These are phyloP conservation scores for Microcebus jonahi DNA, from an alignment of 2,113 vertebrate genomes.

Conservation along the genomic window DNA sequence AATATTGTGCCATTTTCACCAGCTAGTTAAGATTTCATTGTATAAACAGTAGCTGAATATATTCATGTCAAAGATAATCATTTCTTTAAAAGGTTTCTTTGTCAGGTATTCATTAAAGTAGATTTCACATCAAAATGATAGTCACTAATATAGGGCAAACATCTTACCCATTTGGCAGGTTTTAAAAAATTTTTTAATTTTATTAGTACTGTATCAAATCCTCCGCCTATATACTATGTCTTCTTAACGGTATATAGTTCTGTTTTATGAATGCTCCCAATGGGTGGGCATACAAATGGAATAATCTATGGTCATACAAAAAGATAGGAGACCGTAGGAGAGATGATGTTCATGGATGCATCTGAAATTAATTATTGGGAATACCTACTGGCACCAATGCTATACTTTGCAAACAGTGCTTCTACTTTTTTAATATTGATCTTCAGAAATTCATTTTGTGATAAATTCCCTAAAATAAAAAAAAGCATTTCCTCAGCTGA, in stretches of 20 bases:
- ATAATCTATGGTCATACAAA: neutral
- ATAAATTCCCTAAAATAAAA: slow-evolving; percentile 6
- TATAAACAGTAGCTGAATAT: slow-evolving; percentile 84
- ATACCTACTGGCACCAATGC: neutral
- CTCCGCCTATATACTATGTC: neutral
- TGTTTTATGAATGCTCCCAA: neutral
- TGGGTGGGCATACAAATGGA: rapidly evolving
- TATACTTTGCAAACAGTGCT: neutral
- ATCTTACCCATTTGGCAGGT: slow-evolving; percentile 74
- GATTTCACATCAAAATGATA: slow-evolving; percentile 85
- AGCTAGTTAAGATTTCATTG: slow-evolving; percentile 78
- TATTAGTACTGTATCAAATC: slow-evolving; percentile 33
- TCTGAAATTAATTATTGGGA: neutral
- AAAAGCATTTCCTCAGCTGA: slow-evolving; percentile 26
- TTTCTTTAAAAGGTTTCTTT: slow-evolving; percentile 83
- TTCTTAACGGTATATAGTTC: neutral
- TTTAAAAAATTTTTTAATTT: slow-evolving; percentile 54
- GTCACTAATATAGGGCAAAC: slow-evolving; percentile 85
- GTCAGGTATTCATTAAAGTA: slow-evolving; percentile 88
- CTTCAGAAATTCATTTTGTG: neutral
- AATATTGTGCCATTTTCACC: slow-evolving; percentile 72
- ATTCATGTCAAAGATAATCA: slow-evolving; percentile 83
- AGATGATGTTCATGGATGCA: neutral
- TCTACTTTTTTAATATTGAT: neutral
- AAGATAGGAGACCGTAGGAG: neutral